phyloP scores from a whole-genome alignment of 2,888 invertebrate species.

The Spisula solida region DNA sequence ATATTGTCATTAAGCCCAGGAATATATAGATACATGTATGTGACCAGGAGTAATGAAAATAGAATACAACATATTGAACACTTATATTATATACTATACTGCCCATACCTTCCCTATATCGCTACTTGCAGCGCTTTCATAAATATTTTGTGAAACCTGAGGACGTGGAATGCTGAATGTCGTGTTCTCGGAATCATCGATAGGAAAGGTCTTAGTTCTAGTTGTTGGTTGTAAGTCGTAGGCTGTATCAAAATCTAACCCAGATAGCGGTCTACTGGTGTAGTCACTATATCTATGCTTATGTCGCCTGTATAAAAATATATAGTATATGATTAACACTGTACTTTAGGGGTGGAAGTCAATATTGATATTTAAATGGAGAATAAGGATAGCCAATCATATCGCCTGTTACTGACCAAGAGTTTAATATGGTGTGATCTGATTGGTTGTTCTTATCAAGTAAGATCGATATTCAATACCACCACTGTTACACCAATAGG shows the following conservation, averaged over 20 bases:
- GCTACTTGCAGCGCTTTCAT: constrained; percentile 29
- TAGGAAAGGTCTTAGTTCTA: constrained; percentile 44
- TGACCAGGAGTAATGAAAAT: too few relatives aligned
- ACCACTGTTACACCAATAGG: too few relatives aligned
- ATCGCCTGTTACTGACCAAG: too few relatives aligned
- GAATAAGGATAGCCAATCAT: too few relatives aligned
- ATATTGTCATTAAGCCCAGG: too few relatives aligned
- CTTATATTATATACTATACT: background rate
- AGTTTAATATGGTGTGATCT: too few relatives aligned
- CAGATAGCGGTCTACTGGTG: constrained; percentile 19
- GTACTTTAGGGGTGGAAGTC: too few relatives aligned
- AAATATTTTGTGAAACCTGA: constrained; percentile 14
- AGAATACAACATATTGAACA: background rate
- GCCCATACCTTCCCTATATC: background rate
- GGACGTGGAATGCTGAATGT: constrained; percentile 55
- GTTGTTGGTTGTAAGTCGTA: constrained; percentile 15
- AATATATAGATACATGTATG: too few relatives aligned
- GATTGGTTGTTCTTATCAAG: too few relatives aligned
- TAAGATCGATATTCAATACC: too few relatives aligned
- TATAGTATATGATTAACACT: too few relatives aligned
- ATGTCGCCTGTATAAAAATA: constrained; percentile 21
- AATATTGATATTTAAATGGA: too few relatives aligned
- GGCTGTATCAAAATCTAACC: constrained; percentile 30
- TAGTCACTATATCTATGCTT: constrained; percentile 17
- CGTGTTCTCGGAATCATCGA: constrained; percentile 48